Base-by-base conservation (phyloP, 92 coral and sea anemone species). In the Epizoanthus illoricatus region DNA sequence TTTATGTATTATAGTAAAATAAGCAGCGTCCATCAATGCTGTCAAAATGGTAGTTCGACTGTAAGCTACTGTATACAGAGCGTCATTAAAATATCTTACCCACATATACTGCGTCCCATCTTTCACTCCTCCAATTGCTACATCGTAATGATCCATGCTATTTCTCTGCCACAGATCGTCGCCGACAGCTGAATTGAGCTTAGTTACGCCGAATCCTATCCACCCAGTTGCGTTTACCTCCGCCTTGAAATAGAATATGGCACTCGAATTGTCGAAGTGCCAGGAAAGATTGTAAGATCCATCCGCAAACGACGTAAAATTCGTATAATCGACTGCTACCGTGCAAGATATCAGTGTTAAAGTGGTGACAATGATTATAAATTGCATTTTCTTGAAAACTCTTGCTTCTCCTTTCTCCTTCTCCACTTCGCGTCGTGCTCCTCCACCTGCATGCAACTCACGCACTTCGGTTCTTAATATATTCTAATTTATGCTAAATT, bases 311-410 rank as follows among this genome's bases (percentile, higher is more conserved):
- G 81, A 40, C 58, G 81, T 76, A 18, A 41, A 76, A 20, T 76
- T 76, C 2, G 81, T 76, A 61, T 76, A 76, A 18, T 76, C 67
- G n/a, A 61, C 39, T 58, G 81, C 69, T 58, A 67, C 81, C 58
- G 67, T 40, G 15, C 69, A 40, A 61, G 57, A 3, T 36, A 74
- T 57, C 47, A 74, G 23, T 23, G 66, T 24, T 36, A 56, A 59
- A 7, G 58, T 24, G 8, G 42, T 3, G 41, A 55, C 69, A 76
- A 76, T 8, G 11, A 61, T 21, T 39, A 10, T 39, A 41, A 76
- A 39, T 18, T 7, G 17, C 81, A 76, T 76, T 5, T 59, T 76
- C 58, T 28, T 28, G 36, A 28, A 28, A 75, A 43, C 8, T 5
- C 12, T 52, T 52, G 13, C 56, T 52, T 49, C n/a, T 49, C 2